Conservation (phyloP, 2,888 invertebrate genomes). For the Papilio gigon region DNA sequence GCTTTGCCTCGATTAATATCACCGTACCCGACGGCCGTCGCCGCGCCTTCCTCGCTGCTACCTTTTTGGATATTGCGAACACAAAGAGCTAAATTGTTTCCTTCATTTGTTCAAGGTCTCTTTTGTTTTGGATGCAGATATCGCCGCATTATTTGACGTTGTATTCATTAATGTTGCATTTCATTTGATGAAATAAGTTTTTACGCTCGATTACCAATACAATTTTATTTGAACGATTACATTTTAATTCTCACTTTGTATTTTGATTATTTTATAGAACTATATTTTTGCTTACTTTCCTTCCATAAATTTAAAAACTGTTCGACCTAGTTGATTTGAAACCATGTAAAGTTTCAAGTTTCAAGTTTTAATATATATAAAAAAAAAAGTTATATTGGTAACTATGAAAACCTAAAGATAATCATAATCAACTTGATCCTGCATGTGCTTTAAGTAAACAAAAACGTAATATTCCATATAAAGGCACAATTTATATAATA, state of each 20-base stretch:
- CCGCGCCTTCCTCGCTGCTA: slow-evolving; percentile 42
- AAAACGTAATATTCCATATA: no score
- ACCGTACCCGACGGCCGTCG: slow-evolving; percentile 64
- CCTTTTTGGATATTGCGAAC: slow-evolving; percentile 69
- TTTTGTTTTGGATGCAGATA: slow-evolving; percentile 68
- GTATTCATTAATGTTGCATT: slow-evolving; percentile 20
- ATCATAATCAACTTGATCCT: no score
- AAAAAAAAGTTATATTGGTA: no score
- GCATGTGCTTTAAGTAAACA: no score
- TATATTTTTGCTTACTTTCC: neutral
- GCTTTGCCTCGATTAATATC: slow-evolving; percentile 80
- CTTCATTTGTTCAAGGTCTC: slow-evolving; percentile 69
- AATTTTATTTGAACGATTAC: neutral
- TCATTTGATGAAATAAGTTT: neutral
- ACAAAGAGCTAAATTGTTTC: slow-evolving; percentile 80
- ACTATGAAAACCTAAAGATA: no score
- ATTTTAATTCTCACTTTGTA: neutral
- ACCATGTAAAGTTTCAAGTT: no score
- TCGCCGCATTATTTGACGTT: slow-evolving; percentile 43
- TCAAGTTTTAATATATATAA: no score
- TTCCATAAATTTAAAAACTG: neutral
- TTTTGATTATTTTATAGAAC: neutral
- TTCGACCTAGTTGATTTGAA: no score
- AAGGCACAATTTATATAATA: neutral
- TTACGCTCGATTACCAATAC: neutral